Percentiles rank a stretch among this genome's conserved stretches.
phyloP scores from a whole-genome alignment of 2,113 vertebrate species.

The Dicaeum eximium region DNA sequence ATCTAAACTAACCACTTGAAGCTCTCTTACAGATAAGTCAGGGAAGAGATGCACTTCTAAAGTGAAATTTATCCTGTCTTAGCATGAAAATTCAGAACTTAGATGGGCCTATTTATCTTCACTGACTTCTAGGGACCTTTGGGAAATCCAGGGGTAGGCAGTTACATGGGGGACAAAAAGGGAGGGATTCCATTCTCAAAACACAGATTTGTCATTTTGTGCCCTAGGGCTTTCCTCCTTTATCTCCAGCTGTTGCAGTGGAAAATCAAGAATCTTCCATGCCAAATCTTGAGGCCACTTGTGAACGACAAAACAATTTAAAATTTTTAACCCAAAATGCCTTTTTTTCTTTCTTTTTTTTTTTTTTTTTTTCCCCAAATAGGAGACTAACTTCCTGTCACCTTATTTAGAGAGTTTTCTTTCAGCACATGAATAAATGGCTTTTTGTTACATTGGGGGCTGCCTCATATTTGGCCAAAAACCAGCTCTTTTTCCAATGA shows the following conservation, averaged over 20 bases:
- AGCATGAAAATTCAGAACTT: not conserved
- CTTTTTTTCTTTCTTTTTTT: not conserved
- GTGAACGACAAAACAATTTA: not conserved
- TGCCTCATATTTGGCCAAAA: not conserved
- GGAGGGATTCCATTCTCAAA: not conserved
- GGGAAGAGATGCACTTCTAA: not conserved
- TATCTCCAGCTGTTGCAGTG: not conserved
- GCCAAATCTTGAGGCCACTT: not conserved
- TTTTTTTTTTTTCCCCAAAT: not conserved
- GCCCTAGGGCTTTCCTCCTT: not conserved
- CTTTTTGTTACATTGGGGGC: not conserved
- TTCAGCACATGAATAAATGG: not conserved
- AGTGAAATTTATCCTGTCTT: not conserved
- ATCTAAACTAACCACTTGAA: not conserved
- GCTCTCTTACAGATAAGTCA: not conserved
- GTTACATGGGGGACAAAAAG: not conserved
- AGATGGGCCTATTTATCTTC: not conserved
- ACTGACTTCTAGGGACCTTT: not conserved
- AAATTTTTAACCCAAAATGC: accelerated
- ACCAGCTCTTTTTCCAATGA: not conserved
- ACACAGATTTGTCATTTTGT: not conserved
- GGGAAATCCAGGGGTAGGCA: not conserved
- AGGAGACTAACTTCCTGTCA: not conserved
- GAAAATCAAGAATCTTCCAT: not conserved
- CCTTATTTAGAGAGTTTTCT: not conserved